phyloP scores from a whole-genome alignment of 2,113 vertebrate genomes.

The Aspiorhynchus laticeps region DNA sequence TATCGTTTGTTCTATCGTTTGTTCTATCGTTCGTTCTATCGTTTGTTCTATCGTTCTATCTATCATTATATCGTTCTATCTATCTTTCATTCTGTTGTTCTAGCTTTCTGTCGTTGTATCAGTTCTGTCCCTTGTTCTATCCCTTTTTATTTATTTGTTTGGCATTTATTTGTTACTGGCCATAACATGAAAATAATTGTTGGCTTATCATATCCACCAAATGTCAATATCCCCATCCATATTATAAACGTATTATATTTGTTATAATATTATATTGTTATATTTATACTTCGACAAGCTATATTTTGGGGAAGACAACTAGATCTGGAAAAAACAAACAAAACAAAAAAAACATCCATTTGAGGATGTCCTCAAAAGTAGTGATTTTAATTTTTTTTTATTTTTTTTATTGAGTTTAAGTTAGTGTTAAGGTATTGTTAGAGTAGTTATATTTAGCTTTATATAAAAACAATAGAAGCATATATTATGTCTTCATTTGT shows the following conservation, averaged over 20 bases:
- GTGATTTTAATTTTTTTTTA: too few relatives aligned
- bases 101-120: too few relatives aligned
- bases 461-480: not conserved
- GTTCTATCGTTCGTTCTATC: too few relatives aligned
- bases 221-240: not conserved
- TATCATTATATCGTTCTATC: too few relatives aligned
- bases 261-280: too few relatives aligned
- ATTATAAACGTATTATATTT: not conserved
- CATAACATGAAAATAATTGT: not conserved
- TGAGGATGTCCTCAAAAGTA: not conserved
- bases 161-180: too few relatives aligned
- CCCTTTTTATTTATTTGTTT: not conserved
- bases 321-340: too few relatives aligned
- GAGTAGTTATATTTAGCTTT: not conserved
- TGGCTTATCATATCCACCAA: not conserved
- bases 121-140: too few relatives aligned
- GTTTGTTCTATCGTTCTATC: too few relatives aligned
- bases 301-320: too few relatives aligned
- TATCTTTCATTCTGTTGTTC: too few relatives aligned
- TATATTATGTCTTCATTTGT: not conserved
- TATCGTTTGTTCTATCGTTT: too few relatives aligned
- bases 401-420: not conserved
- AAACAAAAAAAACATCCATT: not conserved
- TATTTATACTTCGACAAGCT: not conserved
- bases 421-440: not conserved